Base-by-base conservation (phyloP, 37 sponge, comb jelly and placozoan genomes). In the Mnemiopsis leidyi region DNA sequence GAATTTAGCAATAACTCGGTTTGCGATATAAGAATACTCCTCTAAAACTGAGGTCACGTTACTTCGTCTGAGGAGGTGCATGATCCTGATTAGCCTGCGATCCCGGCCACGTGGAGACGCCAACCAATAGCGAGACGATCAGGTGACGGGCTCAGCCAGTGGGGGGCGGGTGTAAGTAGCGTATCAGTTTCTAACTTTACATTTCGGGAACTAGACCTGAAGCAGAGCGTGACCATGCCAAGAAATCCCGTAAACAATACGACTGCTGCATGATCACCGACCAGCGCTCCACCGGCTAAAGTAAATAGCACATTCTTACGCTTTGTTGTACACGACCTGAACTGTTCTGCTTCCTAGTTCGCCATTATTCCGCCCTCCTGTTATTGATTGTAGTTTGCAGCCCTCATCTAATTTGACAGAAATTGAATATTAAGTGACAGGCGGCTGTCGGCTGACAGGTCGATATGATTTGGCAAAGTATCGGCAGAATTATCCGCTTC, bases 121-220 rank as follows among this genome's bases (percentile, higher is more conserved):
- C 24, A 1, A 25, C 29, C 73, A 28, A 21, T 25, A 5, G 2
- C 24, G 29, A 3, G 21, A 3, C 24, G 1, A 1, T 69, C 73
- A 69, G 24, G 73, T 69, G 73, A 69, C 73, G 2, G 3, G 28
- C 2, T 3, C 23, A 25, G 29, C 73, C 73, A 69, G 29, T 69
- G 73, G 21, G 73, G 73, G n/a, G 29, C 73, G 9, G 73, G 73
- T 69, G 29, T 69, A 28, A 69, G 73, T 69, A 69, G 28, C 73
- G 73, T 69, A 69, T 69, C 73, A 69, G 73, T 69, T 21, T 69
- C 73, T 48, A 48, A 48, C 61, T 48, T 48, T 48, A 48, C 61
- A 48, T 48, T 48, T 13, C 61, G 5, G 61, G 9, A 5, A 48
- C 9, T 48, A 48, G 61, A 48, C 61, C 61, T 48, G 61, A 48